Base-by-base conservation (phyloP, 1,140 invertebrate genomes). In the Penaeus vannamei region DNA sequence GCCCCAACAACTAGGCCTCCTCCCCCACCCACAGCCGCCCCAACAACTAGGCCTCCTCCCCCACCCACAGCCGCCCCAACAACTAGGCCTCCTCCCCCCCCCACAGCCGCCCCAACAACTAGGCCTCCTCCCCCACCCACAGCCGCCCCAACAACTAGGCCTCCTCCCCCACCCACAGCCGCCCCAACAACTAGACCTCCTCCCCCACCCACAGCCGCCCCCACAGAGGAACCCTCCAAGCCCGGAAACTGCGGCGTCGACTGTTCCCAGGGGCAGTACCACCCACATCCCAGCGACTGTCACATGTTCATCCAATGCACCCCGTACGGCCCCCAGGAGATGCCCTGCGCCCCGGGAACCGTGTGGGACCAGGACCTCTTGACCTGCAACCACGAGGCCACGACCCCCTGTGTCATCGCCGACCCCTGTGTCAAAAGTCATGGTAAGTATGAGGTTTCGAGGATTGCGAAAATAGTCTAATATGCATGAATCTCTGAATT, bases 351-450 rank as follows among this genome's bases (percentile, higher is more conserved):
- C 83, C 22, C 32, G 53, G 83, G 83, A 22, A 84, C 83, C 19
- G 64, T 84, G 20, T 84, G 83, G 83, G 61, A 84, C 83, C 83
- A 84, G 62, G 23, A 66, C 14, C n/a, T 36, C 26, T 64, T 84
- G 17, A 84, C 83, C 26, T 84, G 83, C 29, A 46, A 84, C 83
- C 61, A 84, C 60, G 61, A 84, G 46, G 53, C 19, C 83, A 22
- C 64, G 29, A 84, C 83, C 5, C 53, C 62, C 61, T 83, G 81
- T 23, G 62, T 84, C 61, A 66, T 42, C 62, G 62, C 53, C 1
- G 12, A 14, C 1, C 53, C 53, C 8, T 53, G 53, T 17, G 17
- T 53, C 53, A 17, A 53, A 17, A 53, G 53, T 17, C 53, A 53
- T 1, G 53, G 53, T 53, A 53, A 53, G 53, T 14, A 17, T 12